These are phyloP conservation scores for Uria aalge DNA, from an alignment of 2,113 vertebrate genomes.

Conservation along the genomic window DNA sequence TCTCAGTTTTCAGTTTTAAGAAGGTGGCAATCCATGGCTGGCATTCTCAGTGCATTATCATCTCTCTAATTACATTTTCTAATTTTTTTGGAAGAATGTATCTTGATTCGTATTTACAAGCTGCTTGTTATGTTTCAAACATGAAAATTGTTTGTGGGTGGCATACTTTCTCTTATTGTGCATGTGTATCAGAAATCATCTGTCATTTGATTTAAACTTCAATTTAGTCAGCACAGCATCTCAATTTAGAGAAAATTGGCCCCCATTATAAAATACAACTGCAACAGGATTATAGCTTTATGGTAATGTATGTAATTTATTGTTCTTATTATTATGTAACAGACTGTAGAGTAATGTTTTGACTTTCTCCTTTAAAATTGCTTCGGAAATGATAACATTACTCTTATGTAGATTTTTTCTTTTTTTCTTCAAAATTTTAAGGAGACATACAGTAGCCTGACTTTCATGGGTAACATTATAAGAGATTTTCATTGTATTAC, in stretches of 20 bases:
- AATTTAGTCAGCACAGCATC: constrained; percentile 40
- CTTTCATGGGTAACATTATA: neutral
- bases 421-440: neutral
- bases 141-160: constrained; percentile 47
- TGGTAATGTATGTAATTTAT: constrained; percentile 43
- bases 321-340: constrained; percentile 12
- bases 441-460: neutral
- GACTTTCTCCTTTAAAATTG: constrained; percentile 28
- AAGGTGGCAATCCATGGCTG: neutral
- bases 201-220: constrained; percentile 51
- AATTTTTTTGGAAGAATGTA: neutral
- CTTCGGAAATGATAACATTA: neutral
- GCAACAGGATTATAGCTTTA: constrained; percentile 33
- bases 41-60: neutral
- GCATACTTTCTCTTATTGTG: constrained; percentile 12
- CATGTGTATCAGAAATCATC: constrained; percentile 43
- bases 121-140: constrained; percentile 40
- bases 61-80: neutral
- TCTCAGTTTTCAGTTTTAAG: neutral
- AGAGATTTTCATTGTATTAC: neutral
- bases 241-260: constrained; percentile 53
- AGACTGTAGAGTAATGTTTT: constrained; percentile 31
- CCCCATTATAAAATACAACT: constrained; percentile 50
- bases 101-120: constrained; percentile 22
- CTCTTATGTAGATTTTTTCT: neutral